Conservation (phyloP, 2,888 invertebrate genomes). For the Eremobia ochroleuca region DNA sequence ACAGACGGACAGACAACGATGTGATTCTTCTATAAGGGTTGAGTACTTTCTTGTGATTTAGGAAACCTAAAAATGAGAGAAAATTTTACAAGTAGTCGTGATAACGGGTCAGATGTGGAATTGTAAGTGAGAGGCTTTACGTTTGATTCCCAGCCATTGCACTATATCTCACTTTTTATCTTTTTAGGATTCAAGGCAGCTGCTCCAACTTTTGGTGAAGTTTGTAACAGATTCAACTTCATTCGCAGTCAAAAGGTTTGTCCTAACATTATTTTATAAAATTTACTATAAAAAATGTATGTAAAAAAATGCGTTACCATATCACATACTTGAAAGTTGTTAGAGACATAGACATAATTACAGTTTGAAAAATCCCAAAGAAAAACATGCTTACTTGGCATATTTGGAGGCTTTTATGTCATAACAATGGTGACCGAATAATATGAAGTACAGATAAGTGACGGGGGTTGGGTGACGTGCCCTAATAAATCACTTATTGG, state of each 20-base stretch:
- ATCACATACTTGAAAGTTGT: not conserved
- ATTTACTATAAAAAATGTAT: not conserved
- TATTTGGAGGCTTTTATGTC: conserved; percentile 5
- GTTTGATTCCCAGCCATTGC: not conserved
- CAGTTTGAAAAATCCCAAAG: too few relatives aligned
- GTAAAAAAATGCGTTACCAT: not conserved
- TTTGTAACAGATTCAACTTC: conserved; percentile 35
- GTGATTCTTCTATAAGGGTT: not conserved
- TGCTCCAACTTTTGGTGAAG: conserved; percentile 24
- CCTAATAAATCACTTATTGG: not conserved
- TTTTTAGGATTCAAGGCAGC: conserved; percentile 40
- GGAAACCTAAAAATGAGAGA: not conserved
- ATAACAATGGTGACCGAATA: conserved; percentile 15
- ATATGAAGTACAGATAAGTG: conserved; percentile 1
- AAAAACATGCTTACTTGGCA: not conserved
- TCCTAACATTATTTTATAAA: not conserved
- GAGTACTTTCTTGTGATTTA: not conserved
- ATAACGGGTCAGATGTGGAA: not conserved
- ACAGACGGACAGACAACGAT: too few relatives aligned
- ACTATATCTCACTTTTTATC: too few relatives aligned
- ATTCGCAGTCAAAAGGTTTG: conserved; percentile 49
- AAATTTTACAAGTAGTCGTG: too few relatives aligned
- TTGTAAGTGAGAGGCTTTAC: not conserved
- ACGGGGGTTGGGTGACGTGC: not conserved
- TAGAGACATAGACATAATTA: not conserved